A percentile compares a stretch with the other conserved stretches of the same genome.
Evolutionary conservation across 1,140 invertebrate species (phyloP).

Genomic region (Whitmania pigra): DNA sequence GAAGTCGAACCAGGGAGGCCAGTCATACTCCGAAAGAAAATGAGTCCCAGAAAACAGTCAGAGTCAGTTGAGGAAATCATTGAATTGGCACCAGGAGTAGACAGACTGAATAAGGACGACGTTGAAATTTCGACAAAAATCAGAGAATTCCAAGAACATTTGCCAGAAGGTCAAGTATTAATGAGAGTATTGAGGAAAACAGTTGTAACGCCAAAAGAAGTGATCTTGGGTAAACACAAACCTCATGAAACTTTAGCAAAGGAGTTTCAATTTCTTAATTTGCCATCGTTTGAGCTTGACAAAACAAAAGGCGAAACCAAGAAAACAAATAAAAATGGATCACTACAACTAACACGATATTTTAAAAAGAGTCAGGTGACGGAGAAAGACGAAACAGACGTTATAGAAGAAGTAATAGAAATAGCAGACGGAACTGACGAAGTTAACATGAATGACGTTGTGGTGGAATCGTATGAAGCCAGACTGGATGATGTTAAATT

Average conservation of each 20-base stretch:
- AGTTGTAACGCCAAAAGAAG: not conserved
- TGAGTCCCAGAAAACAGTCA: no score
- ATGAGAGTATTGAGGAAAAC: not conserved
- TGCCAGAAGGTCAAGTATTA: not conserved
- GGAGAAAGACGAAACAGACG: not conserved
- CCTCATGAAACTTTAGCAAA: not conserved
- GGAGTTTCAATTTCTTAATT: not conserved
- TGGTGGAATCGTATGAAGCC: not conserved
- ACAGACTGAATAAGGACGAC: not conserved
- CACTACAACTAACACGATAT: not conserved
- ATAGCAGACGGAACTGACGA: not conserved
- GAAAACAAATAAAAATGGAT: not conserved
- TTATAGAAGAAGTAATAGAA: slow-evolving; percentile 1
- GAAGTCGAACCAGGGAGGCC: no score
- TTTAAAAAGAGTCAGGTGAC: not conserved
- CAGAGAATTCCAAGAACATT: not conserved
- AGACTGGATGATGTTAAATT: not conserved
- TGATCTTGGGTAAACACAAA: not conserved
- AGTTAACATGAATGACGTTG: not conserved
- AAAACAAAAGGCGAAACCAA: not conserved
- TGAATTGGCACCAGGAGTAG: not conserved
- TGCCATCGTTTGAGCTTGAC: not conserved
- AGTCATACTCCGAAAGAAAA: no score
- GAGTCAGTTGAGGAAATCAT: not conserved
- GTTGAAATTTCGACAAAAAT: not conserved